Conservation (phyloP, 2,888 invertebrate genomes). For the Piscicola geometra region DNA sequence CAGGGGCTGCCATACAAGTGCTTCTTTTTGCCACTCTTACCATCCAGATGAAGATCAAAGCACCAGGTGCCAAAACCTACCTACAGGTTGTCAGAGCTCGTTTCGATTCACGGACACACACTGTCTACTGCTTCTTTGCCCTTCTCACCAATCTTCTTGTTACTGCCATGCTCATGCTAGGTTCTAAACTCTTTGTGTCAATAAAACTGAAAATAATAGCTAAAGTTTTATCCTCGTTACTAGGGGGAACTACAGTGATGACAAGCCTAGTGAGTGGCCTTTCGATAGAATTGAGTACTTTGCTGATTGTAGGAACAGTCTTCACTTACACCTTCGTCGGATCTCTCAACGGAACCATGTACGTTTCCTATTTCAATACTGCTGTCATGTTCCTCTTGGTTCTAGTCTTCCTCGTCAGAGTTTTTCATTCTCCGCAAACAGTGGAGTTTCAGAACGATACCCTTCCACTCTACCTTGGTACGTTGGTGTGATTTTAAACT, state of each 20-base stretch:
- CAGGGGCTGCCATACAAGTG: conserved; percentile 53
- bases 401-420: conserved; percentile 50
- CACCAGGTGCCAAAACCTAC: conserved; percentile 56
- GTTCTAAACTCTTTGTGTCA: conserved; percentile 44
- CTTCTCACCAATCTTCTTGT: conserved; percentile 54
- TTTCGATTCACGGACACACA: conserved; percentile 52
- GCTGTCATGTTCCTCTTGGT: conserved; percentile 52
- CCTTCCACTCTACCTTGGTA: neutral
- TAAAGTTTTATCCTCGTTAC: no score
- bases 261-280: conserved; percentile 51
- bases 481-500: neutral
- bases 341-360: conserved; percentile 54
- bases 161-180: conserved; percentile 54
- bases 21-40: conserved; percentile 49
- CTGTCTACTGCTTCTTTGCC: conserved; percentile 53
- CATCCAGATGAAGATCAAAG: conserved; percentile 54
- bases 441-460: neutral
- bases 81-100: conserved; percentile 54
- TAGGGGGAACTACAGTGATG: conserved; percentile 51
- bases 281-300: conserved; percentile 50
- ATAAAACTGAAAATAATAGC: no score
- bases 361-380: conserved; percentile 56
- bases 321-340: conserved; percentile 53
- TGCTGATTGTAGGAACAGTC: conserved; percentile 50
- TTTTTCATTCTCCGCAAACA: conserved; percentile 47